These are phyloP conservation scores for Sylvicapra grimmia DNA, from an alignment of 2,113 vertebrate species.

Conservation along the genomic window DNA sequence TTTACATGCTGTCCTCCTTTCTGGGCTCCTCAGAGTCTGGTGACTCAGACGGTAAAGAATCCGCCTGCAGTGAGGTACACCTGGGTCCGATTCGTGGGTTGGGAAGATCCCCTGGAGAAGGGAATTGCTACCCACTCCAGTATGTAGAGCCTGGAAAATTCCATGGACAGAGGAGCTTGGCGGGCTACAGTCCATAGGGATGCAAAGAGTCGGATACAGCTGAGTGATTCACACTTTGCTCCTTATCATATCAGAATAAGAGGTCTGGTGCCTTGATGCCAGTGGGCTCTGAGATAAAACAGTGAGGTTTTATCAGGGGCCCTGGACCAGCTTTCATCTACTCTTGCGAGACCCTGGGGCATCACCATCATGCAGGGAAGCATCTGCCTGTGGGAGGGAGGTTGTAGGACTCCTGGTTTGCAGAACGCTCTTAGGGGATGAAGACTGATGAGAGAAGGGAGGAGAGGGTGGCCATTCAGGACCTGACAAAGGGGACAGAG, in stretches of 20 bases:
- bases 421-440: too few species aligned
- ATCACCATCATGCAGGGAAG: rapidly evolving
- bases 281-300: not conserved
- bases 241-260: not conserved
- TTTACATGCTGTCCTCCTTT: not conserved
- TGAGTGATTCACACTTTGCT: not conserved
- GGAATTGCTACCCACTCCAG: not conserved
- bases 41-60: not conserved
- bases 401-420: too few species aligned
- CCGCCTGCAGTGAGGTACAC: not conserved
- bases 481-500: not conserved
- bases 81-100: not conserved
- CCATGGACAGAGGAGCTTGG: not conserved
- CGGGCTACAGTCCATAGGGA: not conserved
- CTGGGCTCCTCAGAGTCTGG: not conserved
- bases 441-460: not conserved
- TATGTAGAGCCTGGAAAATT: not conserved
- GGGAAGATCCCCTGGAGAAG: not conserved
- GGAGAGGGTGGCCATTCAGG: rapidly evolving
- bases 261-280: not conserved
- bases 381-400: not conserved
- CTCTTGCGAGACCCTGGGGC: rapidly evolving
- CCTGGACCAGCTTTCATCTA: not conserved
- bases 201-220: not conserved
- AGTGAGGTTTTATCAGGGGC: not conserved